phyloP scores from a whole-genome alignment of 2,888 invertebrate genomes.

The Nomada fucata region DNA sequence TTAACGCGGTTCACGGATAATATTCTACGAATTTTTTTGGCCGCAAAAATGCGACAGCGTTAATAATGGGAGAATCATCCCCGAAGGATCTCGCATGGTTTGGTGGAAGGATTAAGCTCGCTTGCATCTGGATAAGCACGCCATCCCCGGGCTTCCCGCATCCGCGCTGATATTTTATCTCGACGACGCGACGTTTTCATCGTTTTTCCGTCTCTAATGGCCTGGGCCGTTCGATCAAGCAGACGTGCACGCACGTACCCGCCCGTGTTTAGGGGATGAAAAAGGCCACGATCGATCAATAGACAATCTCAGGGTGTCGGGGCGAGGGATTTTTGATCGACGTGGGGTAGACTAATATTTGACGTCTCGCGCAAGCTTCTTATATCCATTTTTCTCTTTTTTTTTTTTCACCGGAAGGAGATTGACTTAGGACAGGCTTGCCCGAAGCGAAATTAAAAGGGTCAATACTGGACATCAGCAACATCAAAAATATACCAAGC shows the following conservation, averaged over 20 bases:
- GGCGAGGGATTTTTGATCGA: conserved; percentile 14
- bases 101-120: conserved; percentile 64
- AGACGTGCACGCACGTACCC: conserved; percentile 10
- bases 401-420: background rate
- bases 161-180: conserved; percentile 66
- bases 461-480: too few species aligned
- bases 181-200: conserved; percentile 28
- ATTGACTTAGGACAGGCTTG: background rate
- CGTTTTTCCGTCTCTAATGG: conserved; percentile 65
- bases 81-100: conserved; percentile 39
- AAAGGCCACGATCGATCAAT: conserved; percentile 33
- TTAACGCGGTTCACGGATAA: background rate
- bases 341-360: conserved; percentile 32
- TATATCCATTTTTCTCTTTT: too few species aligned
- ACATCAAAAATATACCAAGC: too few species aligned
- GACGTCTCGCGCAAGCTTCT: background rate
- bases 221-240: conserved; percentile 58
- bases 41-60: background rate
- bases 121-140: conserved; percentile 69
- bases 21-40: too few species aligned
- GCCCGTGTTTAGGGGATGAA: conserved; percentile 20
- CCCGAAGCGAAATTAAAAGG: too few species aligned
- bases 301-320: conserved; percentile 13
- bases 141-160: conserved; percentile 42
- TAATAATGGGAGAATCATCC: background rate